phyloP scores from a whole-genome alignment of 2,888 invertebrate species.

The Palloptera scutellata region DNA sequence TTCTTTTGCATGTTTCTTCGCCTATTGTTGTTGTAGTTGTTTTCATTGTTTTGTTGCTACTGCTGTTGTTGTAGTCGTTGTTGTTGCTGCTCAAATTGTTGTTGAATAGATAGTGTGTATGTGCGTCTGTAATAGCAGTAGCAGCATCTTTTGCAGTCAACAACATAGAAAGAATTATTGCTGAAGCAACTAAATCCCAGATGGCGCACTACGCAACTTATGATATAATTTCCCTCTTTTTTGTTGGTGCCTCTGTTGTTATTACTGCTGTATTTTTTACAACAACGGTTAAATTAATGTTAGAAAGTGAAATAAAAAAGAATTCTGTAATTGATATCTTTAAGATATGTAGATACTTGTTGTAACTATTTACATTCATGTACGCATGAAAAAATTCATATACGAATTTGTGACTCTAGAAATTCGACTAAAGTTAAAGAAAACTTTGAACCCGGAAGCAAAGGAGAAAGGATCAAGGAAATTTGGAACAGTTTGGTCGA shows the following conservation, averaged over 20 bases:
- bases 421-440: too few relatives aligned
- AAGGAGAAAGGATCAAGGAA: too few relatives aligned
- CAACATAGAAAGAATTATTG: slow-evolving; percentile 32
- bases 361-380: too few relatives aligned
- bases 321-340: too few relatives aligned
- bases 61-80: neutral
- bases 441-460: too few relatives aligned
- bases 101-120: slow-evolving; percentile 31
- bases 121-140: slow-evolving; percentile 17
- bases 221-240: slow-evolving; percentile 41
- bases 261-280: slow-evolving; percentile 16
- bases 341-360: too few relatives aligned
- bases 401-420: too few relatives aligned
- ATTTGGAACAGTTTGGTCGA: too few relatives aligned
- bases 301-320: slow-evolving; percentile 32
- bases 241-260: slow-evolving; percentile 22
- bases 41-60: slow-evolving; percentile 49
- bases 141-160: slow-evolving; percentile 39
- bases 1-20: slow-evolving; percentile 61
- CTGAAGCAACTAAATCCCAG: slow-evolving; percentile 60
- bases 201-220: slow-evolving; percentile 57
- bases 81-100: slow-evolving; percentile 29
- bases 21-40: slow-evolving; percentile 60
- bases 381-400: too few relatives aligned
- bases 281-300: slow-evolving; percentile 34